Evolutionary conservation across 2,888 invertebrate genomes (phyloP), one percentile per base, ranked within the genome.

Genomic region (Bombylius discolor): DNA sequence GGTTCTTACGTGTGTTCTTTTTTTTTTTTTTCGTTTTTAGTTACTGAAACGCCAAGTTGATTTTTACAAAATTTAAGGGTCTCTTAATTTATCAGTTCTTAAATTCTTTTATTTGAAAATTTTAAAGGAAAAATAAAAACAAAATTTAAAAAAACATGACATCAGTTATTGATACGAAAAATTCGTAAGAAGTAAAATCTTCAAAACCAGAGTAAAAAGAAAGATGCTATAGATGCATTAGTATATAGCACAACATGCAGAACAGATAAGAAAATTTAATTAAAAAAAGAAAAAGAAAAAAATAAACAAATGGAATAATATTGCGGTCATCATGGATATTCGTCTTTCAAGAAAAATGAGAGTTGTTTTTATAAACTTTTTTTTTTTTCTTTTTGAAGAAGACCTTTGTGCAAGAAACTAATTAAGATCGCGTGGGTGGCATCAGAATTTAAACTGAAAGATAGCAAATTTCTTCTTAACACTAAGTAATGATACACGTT

Each of bases 391-490:
- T 23, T 23, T 23, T 23, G 23, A 23, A 23, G 23, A 23, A 23
- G 3, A 23, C 23, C 23, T 23, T 23, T 55, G 13, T 34, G 14
- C 31, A 55, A 44, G 42, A 23, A 50, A 59, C 61, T 61, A 61
- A 61, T 61, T 61, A 61, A 61, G 59, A 60, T 61, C 61, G 58
- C 59, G 61, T 61, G 61, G 61, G 61, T 61, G 61, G 61, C 55
- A 60, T 56, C 56, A 51, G 57, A 60, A 61, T 60, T 61, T 60
- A 61, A 57, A 54, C 52, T 60, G 59, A 60, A 61, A 61, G 61
- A 61, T 61, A 61, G 61, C 61, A 61, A 61, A 61, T 60, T 61
- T 61, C 61, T 58, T 56, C 53, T 61, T 61, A 61, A 61, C 61
- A 61, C 61, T 60, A 60, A 56, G 57, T 56, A 59, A 58, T 58